Evolutionary conservation across 2,113 vertebrate genomes (phyloP).

Genomic region (Hippocampus abdominalis): DNA sequence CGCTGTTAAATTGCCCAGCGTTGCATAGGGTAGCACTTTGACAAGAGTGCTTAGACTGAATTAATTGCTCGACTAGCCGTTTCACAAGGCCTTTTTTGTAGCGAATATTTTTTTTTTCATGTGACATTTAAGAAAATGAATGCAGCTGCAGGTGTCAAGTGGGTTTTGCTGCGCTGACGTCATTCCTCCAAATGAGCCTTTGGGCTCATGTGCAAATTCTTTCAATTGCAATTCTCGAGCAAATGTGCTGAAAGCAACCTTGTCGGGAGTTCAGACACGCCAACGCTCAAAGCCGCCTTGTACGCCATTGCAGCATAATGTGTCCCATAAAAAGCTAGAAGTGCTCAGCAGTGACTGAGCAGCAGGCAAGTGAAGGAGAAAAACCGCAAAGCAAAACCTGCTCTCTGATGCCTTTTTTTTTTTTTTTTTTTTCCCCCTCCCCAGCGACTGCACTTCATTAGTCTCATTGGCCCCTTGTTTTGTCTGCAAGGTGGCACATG

Average conservation of each 20-base stretch:
- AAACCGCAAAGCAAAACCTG: constrained; percentile 64
- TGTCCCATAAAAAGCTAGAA: constrained; percentile 63
- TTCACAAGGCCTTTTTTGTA: not conserved
- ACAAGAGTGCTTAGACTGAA: constrained; percentile 2
- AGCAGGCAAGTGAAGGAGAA: constrained; percentile 49
- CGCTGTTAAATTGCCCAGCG: constrained; percentile 3
- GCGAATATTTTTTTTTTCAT: not conserved
- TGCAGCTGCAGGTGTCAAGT: no score
- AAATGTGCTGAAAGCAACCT: not conserved
- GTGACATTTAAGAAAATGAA: not conserved
- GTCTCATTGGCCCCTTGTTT: constrained; percentile 58
- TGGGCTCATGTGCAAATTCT: not conserved
- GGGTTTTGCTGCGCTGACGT: not conserved
- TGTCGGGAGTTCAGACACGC: not conserved
- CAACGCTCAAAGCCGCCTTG: constrained; percentile 60
- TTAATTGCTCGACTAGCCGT: not conserved
- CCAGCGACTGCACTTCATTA: constrained; percentile 65
- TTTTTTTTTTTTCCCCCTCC: constrained; percentile 40
- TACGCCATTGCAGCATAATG: constrained; percentile 66
- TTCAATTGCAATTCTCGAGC: not conserved
- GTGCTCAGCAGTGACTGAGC: constrained; percentile 64
- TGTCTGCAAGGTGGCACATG: constrained; percentile 45
- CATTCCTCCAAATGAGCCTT: not conserved
- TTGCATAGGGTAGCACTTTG: constrained; percentile 8
- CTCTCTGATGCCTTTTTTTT: constrained; percentile 19